phyloP scores from a whole-genome alignment of 1,140 invertebrate genomes.

The Drosophila ironensis region DNA sequence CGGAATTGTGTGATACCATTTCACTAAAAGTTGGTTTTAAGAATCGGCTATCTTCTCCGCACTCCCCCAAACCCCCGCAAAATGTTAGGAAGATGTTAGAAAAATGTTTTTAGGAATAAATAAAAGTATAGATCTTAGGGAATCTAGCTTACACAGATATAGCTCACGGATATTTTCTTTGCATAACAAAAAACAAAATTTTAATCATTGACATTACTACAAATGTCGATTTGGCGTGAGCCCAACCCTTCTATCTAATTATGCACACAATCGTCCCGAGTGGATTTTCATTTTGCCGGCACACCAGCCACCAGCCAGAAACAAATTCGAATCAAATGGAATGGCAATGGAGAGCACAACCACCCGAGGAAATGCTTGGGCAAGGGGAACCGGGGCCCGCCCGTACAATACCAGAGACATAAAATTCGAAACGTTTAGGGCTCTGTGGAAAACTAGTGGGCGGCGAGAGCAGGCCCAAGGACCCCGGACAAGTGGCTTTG shows the following conservation, averaged over 20 bases:
- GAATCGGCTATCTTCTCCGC: no score
- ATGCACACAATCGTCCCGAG: conserved; percentile 75
- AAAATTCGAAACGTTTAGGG: conserved; percentile 76
- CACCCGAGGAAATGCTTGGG: background rate
- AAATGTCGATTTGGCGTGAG: conserved; percentile 50
- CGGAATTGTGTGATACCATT: no score
- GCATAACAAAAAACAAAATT: conserved; percentile 14
- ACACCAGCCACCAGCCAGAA: conserved; percentile 22
- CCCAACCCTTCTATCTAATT: conserved; percentile 72
- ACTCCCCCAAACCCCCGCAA: no score
- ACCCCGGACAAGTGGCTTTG: conserved; percentile 54
- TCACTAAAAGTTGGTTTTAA: no score
- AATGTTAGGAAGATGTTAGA: no score
- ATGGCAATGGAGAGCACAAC: conserved; percentile 11
- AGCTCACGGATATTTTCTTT: no score
- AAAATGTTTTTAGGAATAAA: no score
- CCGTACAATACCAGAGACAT: conserved; percentile 23
- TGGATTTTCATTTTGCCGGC: conserved; percentile 38
- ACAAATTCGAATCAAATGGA: conserved; percentile 44
- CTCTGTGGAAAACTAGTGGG: conserved; percentile 16
- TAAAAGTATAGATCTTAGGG: no score
- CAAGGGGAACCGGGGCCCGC: background rate
- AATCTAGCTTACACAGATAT: no score
- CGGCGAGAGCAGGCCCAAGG: conserved; percentile 54
- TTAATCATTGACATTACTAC: conserved; percentile 66